These are phyloP conservation scores for Pseudeuparius sepicola DNA, from an alignment of 2,888 invertebrate genomes.

Conservation along the genomic window DNA sequence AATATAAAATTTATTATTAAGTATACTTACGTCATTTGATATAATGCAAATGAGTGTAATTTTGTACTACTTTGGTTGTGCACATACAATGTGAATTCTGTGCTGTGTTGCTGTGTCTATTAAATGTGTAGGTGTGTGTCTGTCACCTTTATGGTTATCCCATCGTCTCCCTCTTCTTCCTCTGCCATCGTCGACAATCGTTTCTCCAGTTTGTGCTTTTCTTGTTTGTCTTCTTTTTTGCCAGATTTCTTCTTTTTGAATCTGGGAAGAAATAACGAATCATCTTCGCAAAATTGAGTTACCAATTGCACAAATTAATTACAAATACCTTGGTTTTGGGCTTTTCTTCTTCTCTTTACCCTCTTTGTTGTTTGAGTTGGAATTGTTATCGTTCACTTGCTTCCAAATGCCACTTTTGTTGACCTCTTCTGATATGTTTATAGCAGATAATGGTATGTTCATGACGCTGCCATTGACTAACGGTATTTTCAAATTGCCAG, in stretches of 20 bases:
- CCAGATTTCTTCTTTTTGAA: constrained; percentile 56
- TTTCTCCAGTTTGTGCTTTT: constrained; percentile 40
- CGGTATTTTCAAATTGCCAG: constrained; percentile 68
- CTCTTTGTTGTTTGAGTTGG: constrained; percentile 34
- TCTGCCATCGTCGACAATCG: constrained; percentile 80
- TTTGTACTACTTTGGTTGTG: too few species aligned
- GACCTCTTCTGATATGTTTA: constrained; percentile 89
- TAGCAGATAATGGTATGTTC: constrained; percentile 75
- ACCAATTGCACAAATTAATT: constrained; percentile 1
- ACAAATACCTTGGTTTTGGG: constrained; percentile 23
- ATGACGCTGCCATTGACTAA: constrained; percentile 82
- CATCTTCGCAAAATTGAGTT: too few species aligned
- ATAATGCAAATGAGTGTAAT: too few species aligned
- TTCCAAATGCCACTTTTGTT: constrained; percentile 92
- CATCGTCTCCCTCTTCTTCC: constrained; percentile 73
- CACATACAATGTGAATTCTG: too few species aligned
- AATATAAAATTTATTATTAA: too few species aligned
- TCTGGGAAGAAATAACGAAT: too few species aligned
- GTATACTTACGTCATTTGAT: too few species aligned
- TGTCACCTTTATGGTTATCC: constrained; percentile 53
- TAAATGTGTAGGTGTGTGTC: constrained; percentile 31
- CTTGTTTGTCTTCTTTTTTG: constrained; percentile 56
- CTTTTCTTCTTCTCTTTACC: constrained; percentile 35
- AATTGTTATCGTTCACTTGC: constrained; percentile 70
- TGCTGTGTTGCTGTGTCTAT: too few species aligned